Percentiles rank a stretch among this genome's conserved stretches.
Evolutionary conservation across 2,113 vertebrate genomes (phyloP).

Genomic region (Chrysochloris asiatica): DNA sequence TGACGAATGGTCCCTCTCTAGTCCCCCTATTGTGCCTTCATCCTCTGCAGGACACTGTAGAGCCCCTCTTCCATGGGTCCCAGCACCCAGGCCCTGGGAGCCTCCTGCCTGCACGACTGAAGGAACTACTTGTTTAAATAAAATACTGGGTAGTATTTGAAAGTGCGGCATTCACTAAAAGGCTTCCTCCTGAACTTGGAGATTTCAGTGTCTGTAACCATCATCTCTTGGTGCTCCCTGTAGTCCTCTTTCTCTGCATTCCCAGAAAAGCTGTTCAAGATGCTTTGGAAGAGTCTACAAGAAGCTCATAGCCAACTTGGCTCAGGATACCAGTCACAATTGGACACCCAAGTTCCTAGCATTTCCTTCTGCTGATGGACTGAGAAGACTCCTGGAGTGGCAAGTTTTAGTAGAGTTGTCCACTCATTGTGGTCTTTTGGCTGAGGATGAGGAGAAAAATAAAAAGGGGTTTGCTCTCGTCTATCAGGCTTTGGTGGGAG

Average conservation of each 20-base stretch:
- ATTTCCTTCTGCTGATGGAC: not conserved
- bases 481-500: not conserved
- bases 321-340: not conserved
- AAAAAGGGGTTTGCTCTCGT: not conserved
- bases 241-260: not conserved
- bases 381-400: fast-evolving
- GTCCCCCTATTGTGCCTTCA: not conserved
- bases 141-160: not conserved
- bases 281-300: not conserved
- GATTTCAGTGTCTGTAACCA: not conserved
- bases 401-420: not conserved
- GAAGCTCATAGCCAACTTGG: not conserved
- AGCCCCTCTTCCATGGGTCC: not conserved
- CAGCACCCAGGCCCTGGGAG: not conserved
- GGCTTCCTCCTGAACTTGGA: not conserved
- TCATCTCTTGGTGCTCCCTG: not conserved
- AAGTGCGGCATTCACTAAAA: not conserved
- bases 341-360: not conserved
- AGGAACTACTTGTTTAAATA: not conserved
- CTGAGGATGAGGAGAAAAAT: not conserved
- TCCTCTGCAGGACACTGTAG: not conserved
- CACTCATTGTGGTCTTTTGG: not conserved
- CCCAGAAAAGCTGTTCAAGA: not conserved
- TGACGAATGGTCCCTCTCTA: too few species aligned
- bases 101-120: not conserved